Conservation (phyloP, 2,888 invertebrate genomes). For the Aphodius sticticus region DNA sequence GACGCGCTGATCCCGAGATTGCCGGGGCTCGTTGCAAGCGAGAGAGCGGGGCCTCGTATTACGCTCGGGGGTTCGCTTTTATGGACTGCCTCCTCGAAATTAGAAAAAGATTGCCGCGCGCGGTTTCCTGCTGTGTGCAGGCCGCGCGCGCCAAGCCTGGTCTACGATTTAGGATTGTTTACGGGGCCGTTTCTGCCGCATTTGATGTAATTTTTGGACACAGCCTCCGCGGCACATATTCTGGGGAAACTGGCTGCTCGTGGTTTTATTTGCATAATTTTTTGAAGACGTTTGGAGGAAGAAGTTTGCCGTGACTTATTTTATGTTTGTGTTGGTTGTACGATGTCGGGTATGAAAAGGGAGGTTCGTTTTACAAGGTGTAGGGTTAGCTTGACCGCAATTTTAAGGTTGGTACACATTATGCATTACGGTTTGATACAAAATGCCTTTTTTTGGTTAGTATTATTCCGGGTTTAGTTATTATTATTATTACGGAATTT, state of each 20-base stretch:
- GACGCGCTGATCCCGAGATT: constrained; percentile 11
- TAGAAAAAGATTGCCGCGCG: constrained; percentile 21
- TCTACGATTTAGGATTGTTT: not conserved
- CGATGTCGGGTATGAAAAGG: not conserved
- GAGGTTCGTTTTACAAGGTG: too few species aligned
- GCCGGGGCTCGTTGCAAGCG: not conserved
- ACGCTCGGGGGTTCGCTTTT: constrained; percentile 13
- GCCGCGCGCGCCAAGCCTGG: not conserved
- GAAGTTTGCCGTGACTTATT: not conserved
- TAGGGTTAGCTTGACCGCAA: too few species aligned
- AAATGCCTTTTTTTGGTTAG: too few species aligned
- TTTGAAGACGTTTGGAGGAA: too few species aligned
- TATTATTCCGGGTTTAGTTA: too few species aligned
- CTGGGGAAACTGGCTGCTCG: not conserved
- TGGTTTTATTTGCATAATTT: not conserved
- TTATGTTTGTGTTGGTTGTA: not conserved
- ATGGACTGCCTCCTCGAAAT: constrained; percentile 27
- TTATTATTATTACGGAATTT: too few species aligned
- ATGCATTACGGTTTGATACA: too few species aligned
- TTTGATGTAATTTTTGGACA: not conserved
- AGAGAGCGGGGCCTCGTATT: constrained; percentile 10
- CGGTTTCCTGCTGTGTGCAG: not conserved
- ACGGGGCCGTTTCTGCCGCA: not conserved
- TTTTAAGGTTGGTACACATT: too few species aligned
- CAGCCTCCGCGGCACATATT: not conserved